Percentiles rank a stretch among this genome's conserved stretches.
These are phyloP conservation scores for Caranx ignobilis DNA, from an alignment of 2,113 vertebrate species.

Conservation along the genomic window DNA sequence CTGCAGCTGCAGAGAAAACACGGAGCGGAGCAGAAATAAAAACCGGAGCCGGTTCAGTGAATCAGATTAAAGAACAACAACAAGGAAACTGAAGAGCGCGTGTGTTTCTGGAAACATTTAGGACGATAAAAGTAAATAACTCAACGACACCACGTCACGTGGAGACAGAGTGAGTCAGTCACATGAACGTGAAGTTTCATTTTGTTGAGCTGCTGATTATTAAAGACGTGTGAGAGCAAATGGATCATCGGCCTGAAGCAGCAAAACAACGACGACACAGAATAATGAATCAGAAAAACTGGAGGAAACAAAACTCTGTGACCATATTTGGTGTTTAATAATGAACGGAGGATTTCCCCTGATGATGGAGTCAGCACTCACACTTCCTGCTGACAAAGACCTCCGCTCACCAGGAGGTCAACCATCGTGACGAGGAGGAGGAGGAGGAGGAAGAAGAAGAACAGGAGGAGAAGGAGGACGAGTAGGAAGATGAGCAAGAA, in stretches of 20 bases:
- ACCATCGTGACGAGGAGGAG: background rate
- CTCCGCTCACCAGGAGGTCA: background rate
- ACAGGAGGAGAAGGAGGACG: background rate
- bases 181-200: background rate
- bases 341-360: slow-evolving; percentile 8
- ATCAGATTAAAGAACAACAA: no score
- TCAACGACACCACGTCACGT: no score
- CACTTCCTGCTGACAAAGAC: slow-evolving; percentile 47
- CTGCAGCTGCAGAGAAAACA: no score
- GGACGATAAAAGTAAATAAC: no score
- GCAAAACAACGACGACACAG: background rate
- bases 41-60: no score
- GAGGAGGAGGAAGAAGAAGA: background rate
- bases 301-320: slow-evolving; percentile 7
- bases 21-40: no score
- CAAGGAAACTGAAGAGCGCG: no score
- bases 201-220: background rate
- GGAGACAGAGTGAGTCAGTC: no score
- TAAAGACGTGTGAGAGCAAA: slow-evolving; percentile 30
- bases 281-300: slow-evolving; percentile 29
- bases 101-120: no score
- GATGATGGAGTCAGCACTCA: slow-evolving; percentile 19
- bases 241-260: slow-evolving; percentile 5
- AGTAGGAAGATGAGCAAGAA: no score
- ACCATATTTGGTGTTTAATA: slow-evolving; percentile 36